A percentile compares a stretch with the other conserved stretches of the same genome.
Conservation (phyloP, 2,113 vertebrate species). For the Crypturellus undulatus region DNA sequence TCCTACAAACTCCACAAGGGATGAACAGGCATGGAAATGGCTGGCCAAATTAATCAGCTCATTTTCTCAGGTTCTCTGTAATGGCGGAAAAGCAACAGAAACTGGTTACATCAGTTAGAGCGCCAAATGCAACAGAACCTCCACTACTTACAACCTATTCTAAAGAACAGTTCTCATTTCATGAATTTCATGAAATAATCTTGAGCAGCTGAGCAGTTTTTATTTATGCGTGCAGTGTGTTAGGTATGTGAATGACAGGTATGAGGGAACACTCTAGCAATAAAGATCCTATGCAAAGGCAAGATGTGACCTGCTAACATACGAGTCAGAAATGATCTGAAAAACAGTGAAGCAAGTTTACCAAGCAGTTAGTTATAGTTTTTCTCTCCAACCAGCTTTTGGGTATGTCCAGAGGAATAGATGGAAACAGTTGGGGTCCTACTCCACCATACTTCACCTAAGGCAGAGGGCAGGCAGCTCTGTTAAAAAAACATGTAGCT, state of each 20-base stretch:
- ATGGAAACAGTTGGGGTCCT: slow-evolving; percentile 1
- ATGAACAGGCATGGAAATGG: neutral
- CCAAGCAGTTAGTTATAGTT: slow-evolving; percentile 2
- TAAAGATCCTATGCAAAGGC: neutral
- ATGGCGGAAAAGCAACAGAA: neutral
- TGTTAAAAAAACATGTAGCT: neutral
- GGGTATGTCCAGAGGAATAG: neutral
- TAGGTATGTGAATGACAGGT: neutral
- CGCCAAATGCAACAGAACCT: neutral
- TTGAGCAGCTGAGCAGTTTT: neutral
- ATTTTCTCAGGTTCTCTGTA: neutral
- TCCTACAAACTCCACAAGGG: neutral
- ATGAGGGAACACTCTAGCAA: neutral
- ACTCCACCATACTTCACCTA: neutral
- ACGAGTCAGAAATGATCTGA: neutral
- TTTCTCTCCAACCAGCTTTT: slow-evolving; percentile 6
- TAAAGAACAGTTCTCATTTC: neutral
- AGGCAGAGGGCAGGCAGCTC: slow-evolving; percentile 3
- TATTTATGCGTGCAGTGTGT: neutral
- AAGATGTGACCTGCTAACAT: neutral
- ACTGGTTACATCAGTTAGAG: neutral
- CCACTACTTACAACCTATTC: neutral
- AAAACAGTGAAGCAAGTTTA: neutral
- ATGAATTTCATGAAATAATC: neutral
- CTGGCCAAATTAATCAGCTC: neutral